Evolutionary conservation across 2,888 invertebrate genomes (phyloP), one percentile per base, ranked within the genome.

Genomic region (Mythimna loreyi): DNA sequence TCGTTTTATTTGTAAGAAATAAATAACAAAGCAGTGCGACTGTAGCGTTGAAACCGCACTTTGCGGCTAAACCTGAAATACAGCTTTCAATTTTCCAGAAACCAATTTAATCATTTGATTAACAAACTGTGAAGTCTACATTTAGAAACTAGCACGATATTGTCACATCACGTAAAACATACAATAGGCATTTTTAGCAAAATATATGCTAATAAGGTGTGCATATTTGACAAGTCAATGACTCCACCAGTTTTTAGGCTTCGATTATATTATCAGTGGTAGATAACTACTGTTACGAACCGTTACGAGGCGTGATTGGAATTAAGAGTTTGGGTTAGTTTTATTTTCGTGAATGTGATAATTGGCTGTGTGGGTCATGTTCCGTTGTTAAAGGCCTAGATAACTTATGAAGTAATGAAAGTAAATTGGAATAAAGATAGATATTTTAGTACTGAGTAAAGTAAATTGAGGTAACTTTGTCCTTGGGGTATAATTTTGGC

Each of bases 181-280:
- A 4, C 28, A 49, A 11, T 43, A 25, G 47, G 21, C 23, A 43
- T 40, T 21, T 36, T 62, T 57, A 57, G 62, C 57, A 62, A 57
- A 58, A 21, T 3, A 4, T 30, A 73, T 49, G 61, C 33, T 76
- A 67, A 67, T 64, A 40, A 3, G 7, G 9, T 61, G 16, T n/a
- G n/a, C 59, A 72, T 67, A 66, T 65, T 66, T 72, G 62, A 36
- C 55, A 61, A 72, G 78, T 72, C 78, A 40, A 63, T 72, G 77
- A 78, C 72, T 28, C 21, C 3, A n/a, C 8, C 4, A 19, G 56
- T 62, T 25, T 30, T 19, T 49, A 62, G 64, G 56, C 65, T 23
- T 13, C 47, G 53, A 36, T 64, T 36, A 61, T 47, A 57, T n/a
- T n/a, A n/a, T 67, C 36, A 53, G 28, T 72, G 9, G 30, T 40